Evolutionary conservation across 2,888 invertebrate genomes (phyloP).

Genomic region (Candidula unifasciata): DNA sequence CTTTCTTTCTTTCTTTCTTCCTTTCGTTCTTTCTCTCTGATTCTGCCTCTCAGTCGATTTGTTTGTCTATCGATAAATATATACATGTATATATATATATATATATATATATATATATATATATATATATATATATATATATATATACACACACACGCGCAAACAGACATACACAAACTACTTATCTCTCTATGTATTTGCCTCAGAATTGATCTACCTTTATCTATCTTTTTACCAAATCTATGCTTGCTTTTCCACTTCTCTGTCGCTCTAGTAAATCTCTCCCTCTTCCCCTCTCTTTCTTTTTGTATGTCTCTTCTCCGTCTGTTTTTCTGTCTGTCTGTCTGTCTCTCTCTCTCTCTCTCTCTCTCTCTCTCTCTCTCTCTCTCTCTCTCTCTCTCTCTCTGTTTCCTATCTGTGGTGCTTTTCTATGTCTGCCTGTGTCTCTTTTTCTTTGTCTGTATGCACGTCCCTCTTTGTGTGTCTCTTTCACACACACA

Average conservation of each 20-base stretch:
- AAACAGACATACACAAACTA: not conserved
- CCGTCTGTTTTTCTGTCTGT: not conserved
- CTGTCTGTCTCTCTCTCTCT: not conserved
- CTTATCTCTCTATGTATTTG: no score
- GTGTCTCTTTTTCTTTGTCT: constrained; percentile 20
- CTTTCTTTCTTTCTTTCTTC: no score
- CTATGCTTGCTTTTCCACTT: no score
- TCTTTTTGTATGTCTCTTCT: no score
- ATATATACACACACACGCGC: not conserved
- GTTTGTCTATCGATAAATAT: constrained; percentile 14
- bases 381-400: constrained; percentile 7
- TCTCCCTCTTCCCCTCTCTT: no score
- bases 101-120: constrained; percentile 22
- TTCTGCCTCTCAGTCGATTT: no score
- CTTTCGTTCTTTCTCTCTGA: no score
- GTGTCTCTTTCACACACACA: no score
- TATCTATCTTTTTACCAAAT: no score
- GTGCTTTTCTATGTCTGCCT: constrained; percentile 23
- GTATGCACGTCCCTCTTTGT: not conserved
- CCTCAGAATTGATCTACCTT: no score
- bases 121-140: constrained; percentile 30
- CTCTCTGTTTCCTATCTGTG: no score
- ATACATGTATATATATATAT: constrained; percentile 23
- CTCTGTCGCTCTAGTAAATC: no score
- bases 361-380: constrained; percentile 16